Evolutionary conservation across 1,140 invertebrate species (phyloP), one percentile per base, ranked within the genome.

Genomic region (Pachyrhynchus sulphureomaculatus): DNA sequence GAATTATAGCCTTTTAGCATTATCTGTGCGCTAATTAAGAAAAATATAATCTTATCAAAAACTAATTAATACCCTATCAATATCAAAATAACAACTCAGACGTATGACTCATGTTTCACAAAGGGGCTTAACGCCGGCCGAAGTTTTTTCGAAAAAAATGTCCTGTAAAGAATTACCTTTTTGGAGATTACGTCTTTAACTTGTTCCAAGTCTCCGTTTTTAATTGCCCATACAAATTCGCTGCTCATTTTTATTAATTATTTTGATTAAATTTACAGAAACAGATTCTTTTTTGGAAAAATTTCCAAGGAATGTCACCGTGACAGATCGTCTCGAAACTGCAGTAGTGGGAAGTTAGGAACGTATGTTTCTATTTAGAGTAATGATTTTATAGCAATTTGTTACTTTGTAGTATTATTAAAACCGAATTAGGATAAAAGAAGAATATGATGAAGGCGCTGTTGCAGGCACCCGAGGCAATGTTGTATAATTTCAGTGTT

Each of bases 201-300:
- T 81, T 91, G 87, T 68, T 95, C 92, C 68, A 96, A 81, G 77
- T 97, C 94, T 45, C 93, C 93, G 77, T 96, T 96, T 82, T 95
- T 96, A 63, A 96, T 90, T 72, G 89, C 90, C 92, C 93, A 95
- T 61, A 93, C 87, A 74, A 95, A 84, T 78, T 90, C 89, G 55
- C 71, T 89, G 39, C 72, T 74, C 72, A 74, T 74, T 62, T 45
- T 71, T 37, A 13, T 15, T 34, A 6, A 49, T n/a, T 49, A 44
- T 47, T 53, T 44, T 58, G 20, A 51, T 29, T 10, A 9, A 21
- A 48, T 49, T 60, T 61, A 29, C 41, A 53, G 33, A 59, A 58
- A 64, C 33, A 13, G 13, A n/a, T n/a, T n/a, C n/a, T n/a, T 44
- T 24, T 47, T 39, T 29, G 39, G 39, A 37, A 39, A 34, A 10